A percentile compares a stretch with the other conserved stretches of the same genome.
Evolutionary conservation across 2,888 invertebrate genomes (phyloP).

Genomic region (Dioctria rufipes): DNA sequence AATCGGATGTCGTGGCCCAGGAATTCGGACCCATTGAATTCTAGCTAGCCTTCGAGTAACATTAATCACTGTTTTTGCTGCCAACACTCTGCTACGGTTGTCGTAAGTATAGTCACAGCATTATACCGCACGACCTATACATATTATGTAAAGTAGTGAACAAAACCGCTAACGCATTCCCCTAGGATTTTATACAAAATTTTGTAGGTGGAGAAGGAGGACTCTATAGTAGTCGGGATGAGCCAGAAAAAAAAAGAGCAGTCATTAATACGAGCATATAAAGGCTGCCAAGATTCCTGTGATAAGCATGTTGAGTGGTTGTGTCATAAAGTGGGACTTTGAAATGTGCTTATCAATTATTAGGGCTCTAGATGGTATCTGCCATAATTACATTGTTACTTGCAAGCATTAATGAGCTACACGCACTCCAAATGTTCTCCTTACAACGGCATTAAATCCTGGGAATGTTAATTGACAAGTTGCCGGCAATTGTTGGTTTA

Average conservation of each 20-base stretch:
- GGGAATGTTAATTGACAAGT: constrained; percentile 39
- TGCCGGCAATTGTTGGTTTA: constrained; percentile 11
- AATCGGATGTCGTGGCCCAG: constrained; percentile 48
- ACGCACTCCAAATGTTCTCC: constrained; percentile 22
- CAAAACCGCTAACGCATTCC: not conserved
- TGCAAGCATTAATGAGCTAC: constrained; percentile 47
- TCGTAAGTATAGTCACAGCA: not conserved
- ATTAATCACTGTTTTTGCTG: constrained; percentile 35
- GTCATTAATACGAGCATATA: constrained; percentile 35
- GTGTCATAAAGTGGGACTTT: constrained; percentile 40
- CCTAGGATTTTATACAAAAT: not conserved
- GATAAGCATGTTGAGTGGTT: constrained; percentile 41
- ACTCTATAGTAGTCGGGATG: constrained; percentile 17
- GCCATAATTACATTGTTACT: constrained; percentile 47
- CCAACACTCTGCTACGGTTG: not conserved
- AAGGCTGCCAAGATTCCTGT: constrained; percentile 27
- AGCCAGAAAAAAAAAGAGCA: constrained; percentile 43
- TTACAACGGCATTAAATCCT: constrained; percentile 29
- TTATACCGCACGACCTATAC: not conserved
- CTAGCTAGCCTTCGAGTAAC: constrained; percentile 17
- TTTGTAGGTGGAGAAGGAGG: not conserved
- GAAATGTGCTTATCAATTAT: constrained; percentile 49
- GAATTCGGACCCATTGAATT: constrained; percentile 50
- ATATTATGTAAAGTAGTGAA: constrained; percentile 29
- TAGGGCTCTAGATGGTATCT: constrained; percentile 40